Evolutionary conservation across 2,113 vertebrate genomes (phyloP).

Genomic region (Lophius piscatorius): DNA sequence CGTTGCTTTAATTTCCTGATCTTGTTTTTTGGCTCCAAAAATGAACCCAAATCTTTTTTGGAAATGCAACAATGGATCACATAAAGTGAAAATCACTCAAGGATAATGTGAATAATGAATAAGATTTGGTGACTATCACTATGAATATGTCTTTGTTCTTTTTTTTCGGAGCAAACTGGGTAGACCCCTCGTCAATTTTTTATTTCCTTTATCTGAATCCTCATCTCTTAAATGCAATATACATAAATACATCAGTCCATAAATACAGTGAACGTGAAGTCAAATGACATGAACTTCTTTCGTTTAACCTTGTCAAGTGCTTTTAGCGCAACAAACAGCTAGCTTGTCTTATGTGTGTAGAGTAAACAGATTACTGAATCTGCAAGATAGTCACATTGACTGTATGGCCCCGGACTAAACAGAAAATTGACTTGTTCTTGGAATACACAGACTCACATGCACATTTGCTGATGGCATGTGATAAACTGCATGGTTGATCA

Average conservation of each 20-base stretch:
- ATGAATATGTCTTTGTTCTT: no score
- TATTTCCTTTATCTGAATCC: constrained; percentile 5
- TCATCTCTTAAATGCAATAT: constrained; percentile 1
- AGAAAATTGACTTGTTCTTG: constrained; percentile 1
- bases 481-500: background rate
- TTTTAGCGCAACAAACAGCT: no score
- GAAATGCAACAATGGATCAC: no score
- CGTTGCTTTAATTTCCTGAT: no score
- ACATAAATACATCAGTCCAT: background rate
- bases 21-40: no score
- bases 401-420: constrained; percentile 6
- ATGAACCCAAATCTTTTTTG: no score
- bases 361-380: constrained; percentile 16
- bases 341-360: no score
- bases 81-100: no score
- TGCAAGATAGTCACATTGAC: background rate
- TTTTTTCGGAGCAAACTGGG: no score
- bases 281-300: background rate
- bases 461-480: background rate
- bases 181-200: no score
- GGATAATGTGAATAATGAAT: no score
- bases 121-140: no score
- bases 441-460: background rate
- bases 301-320: background rate
- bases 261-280: background rate